Evolutionary conservation across 2,888 invertebrate species (phyloP).

Genomic region (Isoperla grammatica): DNA sequence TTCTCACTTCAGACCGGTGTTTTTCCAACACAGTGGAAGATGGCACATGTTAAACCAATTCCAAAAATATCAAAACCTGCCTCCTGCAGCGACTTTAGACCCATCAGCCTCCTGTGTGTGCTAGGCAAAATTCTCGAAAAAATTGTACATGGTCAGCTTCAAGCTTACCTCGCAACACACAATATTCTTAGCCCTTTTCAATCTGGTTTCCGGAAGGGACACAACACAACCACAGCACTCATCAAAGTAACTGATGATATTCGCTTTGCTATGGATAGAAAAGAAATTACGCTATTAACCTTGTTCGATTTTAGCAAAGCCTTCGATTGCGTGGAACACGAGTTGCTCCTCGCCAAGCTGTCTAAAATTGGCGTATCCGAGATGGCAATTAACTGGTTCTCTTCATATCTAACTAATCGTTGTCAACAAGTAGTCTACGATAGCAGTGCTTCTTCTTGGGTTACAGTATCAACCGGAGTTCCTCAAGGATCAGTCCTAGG

Average conservation of each 20-base stretch:
- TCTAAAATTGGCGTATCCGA: background rate
- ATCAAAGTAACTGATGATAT: slow-evolving; percentile 34
- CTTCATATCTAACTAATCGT: background rate
- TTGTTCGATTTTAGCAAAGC: slow-evolving; percentile 37
- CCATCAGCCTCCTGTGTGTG: slow-evolving; percentile 32
- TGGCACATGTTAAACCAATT: slow-evolving; percentile 32
- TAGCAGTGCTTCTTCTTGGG: background rate
- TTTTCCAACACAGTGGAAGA: slow-evolving; percentile 30
- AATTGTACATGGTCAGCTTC: slow-evolving; percentile 30
- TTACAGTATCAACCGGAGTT: background rate
- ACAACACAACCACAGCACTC: slow-evolving; percentile 35
- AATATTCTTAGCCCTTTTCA: slow-evolving; percentile 34
- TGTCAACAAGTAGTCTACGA: background rate
- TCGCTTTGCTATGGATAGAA: slow-evolving; percentile 31
- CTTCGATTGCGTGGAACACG: slow-evolving; percentile 34
- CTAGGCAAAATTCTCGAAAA: slow-evolving; percentile 33
- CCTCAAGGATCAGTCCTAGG: background rate
- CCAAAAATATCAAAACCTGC: background rate
- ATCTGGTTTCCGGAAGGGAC: slow-evolving; percentile 34
- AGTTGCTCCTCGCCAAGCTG: slow-evolving; percentile 24
- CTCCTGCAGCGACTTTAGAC: slow-evolving; percentile 31
- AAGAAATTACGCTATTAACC: slow-evolving; percentile 30
- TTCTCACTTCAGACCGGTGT: background rate
- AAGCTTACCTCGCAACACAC: slow-evolving; percentile 21
- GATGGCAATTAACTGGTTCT: background rate